Conservation (phyloP, 2,797 vertebrate genomes). For the Coilia nasus region DNA sequence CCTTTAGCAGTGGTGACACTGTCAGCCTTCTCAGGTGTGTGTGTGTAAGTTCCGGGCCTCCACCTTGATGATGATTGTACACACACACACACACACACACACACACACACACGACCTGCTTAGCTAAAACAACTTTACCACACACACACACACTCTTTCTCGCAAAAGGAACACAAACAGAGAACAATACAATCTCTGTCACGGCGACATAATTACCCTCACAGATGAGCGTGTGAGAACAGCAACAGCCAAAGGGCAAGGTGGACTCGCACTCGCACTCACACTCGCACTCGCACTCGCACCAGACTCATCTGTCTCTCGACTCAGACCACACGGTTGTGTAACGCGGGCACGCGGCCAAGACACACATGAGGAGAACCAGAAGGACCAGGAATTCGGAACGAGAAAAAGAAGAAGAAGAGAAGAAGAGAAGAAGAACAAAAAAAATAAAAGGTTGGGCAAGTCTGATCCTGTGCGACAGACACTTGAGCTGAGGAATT, state of each 20-base stretch:
- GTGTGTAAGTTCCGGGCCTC: no score
- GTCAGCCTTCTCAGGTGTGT: background rate
- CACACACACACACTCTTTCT: no score
- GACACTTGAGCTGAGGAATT: slow-evolving; percentile 45
- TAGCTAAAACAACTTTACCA: background rate
- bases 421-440: background rate
- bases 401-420: background rate
- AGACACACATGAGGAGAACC: slow-evolving; percentile 17
- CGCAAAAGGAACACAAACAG: slow-evolving; percentile 5
- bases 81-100: no score
- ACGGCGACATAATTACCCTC: slow-evolving; percentile 39
- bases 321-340: slow-evolving; percentile 22
- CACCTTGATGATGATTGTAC: background rate
- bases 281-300: no score
- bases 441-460: slow-evolving; percentile 29
- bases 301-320: slow-evolving; percentile 75
- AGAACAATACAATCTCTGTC: slow-evolving; percentile 22
- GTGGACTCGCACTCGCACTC: slow-evolving; percentile 63
- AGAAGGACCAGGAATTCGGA: slow-evolving; percentile 31
- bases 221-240: slow-evolving; percentile 46
- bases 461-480: slow-evolving; percentile 52
- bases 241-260: slow-evolving; percentile 77
- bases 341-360: background rate
- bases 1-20: background rate
- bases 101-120: slow-evolving; percentile 31